These are phyloP conservation scores for Anhinga anhinga DNA, from an alignment of 2,113 vertebrate genomes.

Conservation along the genomic window DNA sequence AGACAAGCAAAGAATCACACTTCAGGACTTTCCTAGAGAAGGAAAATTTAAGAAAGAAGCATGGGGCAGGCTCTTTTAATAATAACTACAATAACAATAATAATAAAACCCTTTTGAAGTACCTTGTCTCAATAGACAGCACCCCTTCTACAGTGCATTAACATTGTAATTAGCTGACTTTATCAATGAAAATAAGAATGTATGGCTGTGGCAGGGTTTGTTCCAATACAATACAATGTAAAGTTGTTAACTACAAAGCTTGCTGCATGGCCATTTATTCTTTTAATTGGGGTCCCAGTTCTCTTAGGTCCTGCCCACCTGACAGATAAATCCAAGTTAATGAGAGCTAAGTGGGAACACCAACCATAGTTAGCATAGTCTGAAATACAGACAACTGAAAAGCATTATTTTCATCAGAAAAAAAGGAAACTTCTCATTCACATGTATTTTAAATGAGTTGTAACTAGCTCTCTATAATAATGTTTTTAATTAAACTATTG, in stretches of 20 bases:
- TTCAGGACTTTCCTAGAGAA: background rate
- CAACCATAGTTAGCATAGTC: background rate
- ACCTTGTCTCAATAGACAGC: conserved; percentile 21
- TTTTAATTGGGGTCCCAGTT: background rate
- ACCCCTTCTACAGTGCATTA: background rate
- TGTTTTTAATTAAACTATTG: conserved; percentile 45
- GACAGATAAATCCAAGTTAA: conserved; percentile 2
- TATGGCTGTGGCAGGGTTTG: background rate
- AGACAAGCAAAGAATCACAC: background rate
- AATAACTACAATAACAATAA: background rate
- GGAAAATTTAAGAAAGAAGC: background rate
- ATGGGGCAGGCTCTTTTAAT: background rate
- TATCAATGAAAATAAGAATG: background rate
- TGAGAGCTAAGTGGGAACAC: background rate
- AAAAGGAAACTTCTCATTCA: background rate
- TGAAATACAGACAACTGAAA: background rate
- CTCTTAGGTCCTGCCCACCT: background rate
- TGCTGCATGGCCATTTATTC: background rate
- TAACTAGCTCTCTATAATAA: conserved; percentile 39
- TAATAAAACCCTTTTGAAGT: conserved; percentile 10
- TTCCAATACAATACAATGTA: background rate
- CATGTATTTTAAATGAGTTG: background rate
- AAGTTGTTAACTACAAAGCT: conserved; percentile 11
- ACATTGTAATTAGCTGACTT: conserved; percentile 2
- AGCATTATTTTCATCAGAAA: background rate